Base-by-base conservation (phyloP, 1,140 invertebrate species). In the Kradibia gibbosae region DNA sequence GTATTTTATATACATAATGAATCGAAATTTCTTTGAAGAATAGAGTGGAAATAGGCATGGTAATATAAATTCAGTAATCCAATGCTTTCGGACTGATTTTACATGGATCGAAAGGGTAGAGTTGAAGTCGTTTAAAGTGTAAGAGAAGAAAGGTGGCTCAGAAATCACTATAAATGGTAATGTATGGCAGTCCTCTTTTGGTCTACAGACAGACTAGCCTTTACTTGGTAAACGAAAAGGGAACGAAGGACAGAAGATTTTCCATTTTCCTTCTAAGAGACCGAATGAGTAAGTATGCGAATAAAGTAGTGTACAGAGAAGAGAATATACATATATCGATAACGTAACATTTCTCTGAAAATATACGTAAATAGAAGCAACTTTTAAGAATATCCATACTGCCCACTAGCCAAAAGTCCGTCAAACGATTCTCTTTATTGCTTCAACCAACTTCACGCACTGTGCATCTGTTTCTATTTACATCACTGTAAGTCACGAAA, bases 161-260 rank as follows among this genome's bases (percentile, higher is more conserved):
- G 84, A 87, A 90, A 89, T 90, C 89, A 89, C 89, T 90, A 89
- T 91, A 91, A 90, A 90, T 90, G 90, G 87, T 89, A 90, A 90
- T 90, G 85, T 86, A 88, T 86, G 88, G 81, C 83, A n/a, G 20
- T 53, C 45, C 73, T 45, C 22, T 53, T 62, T 76, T 20, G 28
- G 60, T 10, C 20, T 62, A 10, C 60, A 0, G 0, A 62, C 31
- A 3, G 17, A 34, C 60, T 34, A 62, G 11, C 25, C 62, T 67
- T 67, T 22, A 65, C 60, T 67, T 67, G 7, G 0, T 17, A 3
- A 39, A 3, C 1, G 13, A 67, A 67, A 39, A 39, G 34, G 34
- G 28, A 36, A 36, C 5, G 13, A 36, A 8, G 31, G 17, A 22
- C 0, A 65, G 7, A 3, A 0, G 45, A 48, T 48, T 48, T 3